These are phyloP conservation scores for Empidonax alnorum DNA, from an alignment of 2,113 vertebrate genomes.

Conservation along the genomic window DNA sequence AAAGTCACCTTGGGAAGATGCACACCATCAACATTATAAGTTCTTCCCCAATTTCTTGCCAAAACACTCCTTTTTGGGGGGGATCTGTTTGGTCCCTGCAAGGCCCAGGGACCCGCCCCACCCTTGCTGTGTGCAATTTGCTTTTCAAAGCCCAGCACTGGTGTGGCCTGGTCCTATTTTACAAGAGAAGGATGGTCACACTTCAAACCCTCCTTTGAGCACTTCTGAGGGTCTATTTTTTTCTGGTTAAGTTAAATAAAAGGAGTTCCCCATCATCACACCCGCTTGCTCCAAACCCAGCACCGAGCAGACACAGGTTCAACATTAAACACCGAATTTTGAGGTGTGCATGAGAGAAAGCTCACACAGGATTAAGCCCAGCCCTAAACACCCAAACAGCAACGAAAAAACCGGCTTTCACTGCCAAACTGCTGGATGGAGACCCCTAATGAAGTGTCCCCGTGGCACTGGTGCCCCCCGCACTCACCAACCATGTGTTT, in stretches of 20 bases:
- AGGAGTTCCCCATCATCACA: rapidly evolving
- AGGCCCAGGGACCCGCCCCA: rapidly evolving
- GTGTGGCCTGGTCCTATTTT: neutral
- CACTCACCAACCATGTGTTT: slow-evolving; percentile 99
- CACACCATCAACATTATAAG: rapidly evolving
- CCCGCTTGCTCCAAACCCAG: neutral
- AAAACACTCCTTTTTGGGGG: rapidly evolving
- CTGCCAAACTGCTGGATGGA: neutral
- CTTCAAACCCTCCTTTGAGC: neutral
- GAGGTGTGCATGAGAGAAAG: neutral
- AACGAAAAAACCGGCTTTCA: neutral
- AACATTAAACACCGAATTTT: neutral
- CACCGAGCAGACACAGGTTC: neutral
- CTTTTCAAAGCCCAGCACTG: neutral
- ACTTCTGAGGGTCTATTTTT: neutral
- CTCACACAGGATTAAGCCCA: neutral
- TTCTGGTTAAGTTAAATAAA: neutral
- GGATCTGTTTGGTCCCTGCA: neutral
- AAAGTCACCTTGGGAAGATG: neutral
- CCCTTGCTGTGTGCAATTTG: rapidly evolving
- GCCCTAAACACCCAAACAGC: neutral
- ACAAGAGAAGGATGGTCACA: neutral
- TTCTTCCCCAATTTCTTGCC: neutral
- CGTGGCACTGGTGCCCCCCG: rapidly evolving
- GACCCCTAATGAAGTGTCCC: neutral